Conservation (phyloP, 2,888 invertebrate genomes). For the Siphonodentalium dalli region DNA sequence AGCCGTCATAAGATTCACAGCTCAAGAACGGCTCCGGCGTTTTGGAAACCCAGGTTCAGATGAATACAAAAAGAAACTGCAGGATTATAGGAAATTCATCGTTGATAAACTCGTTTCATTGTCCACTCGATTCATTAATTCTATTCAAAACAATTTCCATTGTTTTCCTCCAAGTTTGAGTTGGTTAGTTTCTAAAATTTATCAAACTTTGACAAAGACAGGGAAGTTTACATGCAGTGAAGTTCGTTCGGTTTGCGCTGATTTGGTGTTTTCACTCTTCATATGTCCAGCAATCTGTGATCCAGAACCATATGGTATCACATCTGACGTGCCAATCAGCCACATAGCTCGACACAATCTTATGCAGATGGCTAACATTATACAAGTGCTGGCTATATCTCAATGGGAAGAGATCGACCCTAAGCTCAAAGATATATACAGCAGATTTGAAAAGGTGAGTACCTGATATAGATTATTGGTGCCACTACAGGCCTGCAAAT, state of each 20-base stretch:
- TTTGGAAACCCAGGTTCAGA: slow-evolving; percentile 80
- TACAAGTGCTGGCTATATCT: slow-evolving; percentile 88
- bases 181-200: slow-evolving; percentile 79
- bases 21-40: slow-evolving; percentile 71
- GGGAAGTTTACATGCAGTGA: slow-evolving; percentile 69
- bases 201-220: slow-evolving; percentile 69
- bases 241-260: slow-evolving; percentile 79
- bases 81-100: slow-evolving; percentile 78
- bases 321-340: slow-evolving; percentile 87
- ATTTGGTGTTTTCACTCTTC: slow-evolving; percentile 90
- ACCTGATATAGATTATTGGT: not conserved
- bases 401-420: slow-evolving; percentile 82
- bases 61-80: slow-evolving; percentile 77
- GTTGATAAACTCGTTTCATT: slow-evolving; percentile 80
- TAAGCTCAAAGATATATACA: slow-evolving; percentile 78
- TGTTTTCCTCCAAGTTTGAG: slow-evolving; percentile 87
- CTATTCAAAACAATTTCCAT: slow-evolving; percentile 83
- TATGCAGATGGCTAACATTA: slow-evolving; percentile 82
- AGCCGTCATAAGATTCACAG: slow-evolving; percentile 73
- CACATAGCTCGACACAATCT: slow-evolving; percentile 85
- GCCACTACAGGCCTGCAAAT: not conserved
- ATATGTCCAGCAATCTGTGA: slow-evolving; percentile 96
- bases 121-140: slow-evolving; percentile 81
- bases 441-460: slow-evolving; percentile 76
- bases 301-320: slow-evolving; percentile 92